Evolutionary conservation across 2,113 vertebrate species (phyloP).

Genomic region (Hemicordylus capensis): DNA sequence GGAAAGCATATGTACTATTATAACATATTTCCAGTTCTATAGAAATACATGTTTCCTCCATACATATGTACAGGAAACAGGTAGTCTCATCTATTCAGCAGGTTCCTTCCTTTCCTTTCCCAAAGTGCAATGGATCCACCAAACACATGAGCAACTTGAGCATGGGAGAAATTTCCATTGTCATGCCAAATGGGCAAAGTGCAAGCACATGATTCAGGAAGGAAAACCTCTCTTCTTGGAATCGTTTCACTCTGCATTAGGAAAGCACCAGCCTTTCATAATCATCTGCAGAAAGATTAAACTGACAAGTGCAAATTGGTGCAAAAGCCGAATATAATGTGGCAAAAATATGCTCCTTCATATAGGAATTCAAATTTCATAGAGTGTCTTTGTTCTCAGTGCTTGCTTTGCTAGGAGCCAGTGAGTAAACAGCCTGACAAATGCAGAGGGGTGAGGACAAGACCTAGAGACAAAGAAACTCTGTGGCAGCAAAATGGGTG

Average conservation of each 20-base stretch:
- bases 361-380: neutral
- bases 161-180: neutral
- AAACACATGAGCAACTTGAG: neutral
- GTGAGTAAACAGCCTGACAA: no score
- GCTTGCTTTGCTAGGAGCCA: no score
- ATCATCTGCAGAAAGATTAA: neutral
- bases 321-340: neutral
- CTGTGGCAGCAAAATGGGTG: no score
- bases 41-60: neutral
- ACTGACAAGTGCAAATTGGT: neutral
- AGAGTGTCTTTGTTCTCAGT: slow-evolving; percentile 4
- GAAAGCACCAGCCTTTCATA: neutral
- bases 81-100: neutral
- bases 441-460: no score
- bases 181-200: slow-evolving; percentile 37
- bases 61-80: neutral
- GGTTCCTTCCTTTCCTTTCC: neutral
- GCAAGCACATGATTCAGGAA: slow-evolving; percentile 35
- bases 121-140: neutral
- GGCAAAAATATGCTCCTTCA: neutral
- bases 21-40: neutral
- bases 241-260: neutral
- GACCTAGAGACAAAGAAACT: no score
- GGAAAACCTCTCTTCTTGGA: slow-evolving; percentile 1
- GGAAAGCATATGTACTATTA: neutral